Evolutionary conservation across 2,888 invertebrate species (phyloP), one percentile per base, ranked within the genome.

Genomic region (Schizaphis graminum): DNA sequence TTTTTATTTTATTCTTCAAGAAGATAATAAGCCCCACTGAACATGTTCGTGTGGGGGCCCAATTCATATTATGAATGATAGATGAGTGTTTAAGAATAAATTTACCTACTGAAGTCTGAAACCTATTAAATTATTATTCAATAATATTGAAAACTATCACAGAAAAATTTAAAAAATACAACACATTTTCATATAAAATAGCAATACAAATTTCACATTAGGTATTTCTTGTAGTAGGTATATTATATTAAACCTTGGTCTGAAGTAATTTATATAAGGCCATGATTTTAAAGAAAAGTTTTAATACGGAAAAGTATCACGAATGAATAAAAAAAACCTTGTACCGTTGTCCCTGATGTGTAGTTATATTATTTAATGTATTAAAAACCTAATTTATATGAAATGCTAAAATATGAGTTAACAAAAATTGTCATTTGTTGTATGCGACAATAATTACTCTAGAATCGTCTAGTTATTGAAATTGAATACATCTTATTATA

Each of bases 201-300:
- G 77, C 35, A 77, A 21, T 77, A 77, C 8, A 77, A 35, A 77
- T 77, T 47, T 91, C 84, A 28, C 84, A 77, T 49, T 77, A 77
- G 77, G 77, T 35, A 77, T 35, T 77, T 21, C 21, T 77, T 77
- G 77, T 35, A 77, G 21, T 41, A 49, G 35, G 21, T 41, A 49
- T 35, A 49, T 26, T 53, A 41, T 26, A 35, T 41, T 84, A n/a
- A 57, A 92, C 92, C 92, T 92, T 88, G 92, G 87, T 61, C 3
- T 28, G 28, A 67, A 16, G 21, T 92, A 67, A 92, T 92, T 88
- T 92, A 87, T 92, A 67, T 92, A 88, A 87, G 87, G 87, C 87
- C 87, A 41, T 67, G 61, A 41, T 87, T 87, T 92, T 92, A 88
- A 88, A 92, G 92, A 92, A 92, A 91, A 67, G 35, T 87, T 91